phyloP scores from a whole-genome alignment of 1,140 invertebrate species.

The Frieseomelitta varia region DNA sequence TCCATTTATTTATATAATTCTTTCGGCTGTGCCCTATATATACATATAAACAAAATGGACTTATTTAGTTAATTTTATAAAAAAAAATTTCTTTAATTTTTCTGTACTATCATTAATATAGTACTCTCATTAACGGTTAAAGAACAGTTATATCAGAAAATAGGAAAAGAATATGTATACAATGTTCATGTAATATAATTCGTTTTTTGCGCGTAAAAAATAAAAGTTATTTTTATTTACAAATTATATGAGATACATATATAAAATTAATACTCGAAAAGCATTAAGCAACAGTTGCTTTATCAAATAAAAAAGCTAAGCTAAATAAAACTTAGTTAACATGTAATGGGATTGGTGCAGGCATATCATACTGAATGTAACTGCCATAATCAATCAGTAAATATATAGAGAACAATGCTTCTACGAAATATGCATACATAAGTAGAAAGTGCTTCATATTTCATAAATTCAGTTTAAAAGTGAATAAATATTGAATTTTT shows the following conservation, averaged over 20 bases:
- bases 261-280: not conserved
- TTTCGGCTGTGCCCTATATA: not conserved
- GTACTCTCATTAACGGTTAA: not conserved
- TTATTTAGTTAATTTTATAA: not conserved
- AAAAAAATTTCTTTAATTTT: not conserved
- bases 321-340: not conserved
- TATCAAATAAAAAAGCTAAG: not conserved
- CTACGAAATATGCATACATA: not conserved
- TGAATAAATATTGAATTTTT: not conserved
- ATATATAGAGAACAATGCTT: not conserved
- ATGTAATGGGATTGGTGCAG: slow-evolving; percentile 15
- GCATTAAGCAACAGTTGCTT: not conserved
- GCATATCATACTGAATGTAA: slow-evolving; percentile 43
- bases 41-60: not conserved
- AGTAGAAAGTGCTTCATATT: not conserved
- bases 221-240: slow-evolving; percentile 22
- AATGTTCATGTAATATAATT: not conserved
- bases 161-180: not conserved
- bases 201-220: not conserved
- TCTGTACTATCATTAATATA: not conserved
- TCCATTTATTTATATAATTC: not conserved
- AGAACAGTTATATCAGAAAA: not conserved
- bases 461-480: not conserved
- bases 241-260: not conserved
- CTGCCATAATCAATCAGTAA: slow-evolving; percentile 36